Conservation (phyloP, 1,140 invertebrate genomes). For the Achatina immaculata region DNA sequence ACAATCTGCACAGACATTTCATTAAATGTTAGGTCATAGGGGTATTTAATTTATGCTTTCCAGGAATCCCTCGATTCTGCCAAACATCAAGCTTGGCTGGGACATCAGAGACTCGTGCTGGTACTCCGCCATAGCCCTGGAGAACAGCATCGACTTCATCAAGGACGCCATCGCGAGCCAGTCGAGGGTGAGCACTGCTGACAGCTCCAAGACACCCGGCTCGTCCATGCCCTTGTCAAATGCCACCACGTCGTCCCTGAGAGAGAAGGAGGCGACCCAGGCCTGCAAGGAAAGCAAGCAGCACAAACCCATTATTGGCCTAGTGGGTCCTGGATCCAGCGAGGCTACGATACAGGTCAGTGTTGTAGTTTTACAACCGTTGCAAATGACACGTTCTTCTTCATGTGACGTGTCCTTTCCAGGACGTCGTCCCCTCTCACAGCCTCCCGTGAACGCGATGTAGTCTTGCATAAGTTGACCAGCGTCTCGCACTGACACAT, state of each 20-base stretch:
- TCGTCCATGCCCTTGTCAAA: not conserved
- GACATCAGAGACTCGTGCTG: conserved; percentile 87
- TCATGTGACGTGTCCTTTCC: too few species aligned
- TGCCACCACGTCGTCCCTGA: not conserved
- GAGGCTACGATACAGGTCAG: conserved; percentile 76
- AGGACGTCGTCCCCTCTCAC: too few species aligned
- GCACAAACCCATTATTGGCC: conserved; percentile 76
- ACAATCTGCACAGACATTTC: too few species aligned
- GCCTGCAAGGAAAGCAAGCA: not conserved
- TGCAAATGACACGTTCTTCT: too few species aligned
- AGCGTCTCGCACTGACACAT: too few species aligned
- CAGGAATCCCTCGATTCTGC: conserved; percentile 70
- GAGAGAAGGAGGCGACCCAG: not conserved
- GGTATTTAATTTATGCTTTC: not conserved
- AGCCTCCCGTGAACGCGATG: too few species aligned
- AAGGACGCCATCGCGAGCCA: conserved; percentile 75
- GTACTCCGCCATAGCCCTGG: conserved; percentile 84
- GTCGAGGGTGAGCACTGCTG: conserved; percentile 37
- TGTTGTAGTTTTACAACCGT: too few species aligned
- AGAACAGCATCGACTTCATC: conserved; percentile 83
- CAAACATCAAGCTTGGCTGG: conserved; percentile 79
- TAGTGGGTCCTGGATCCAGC: conserved; percentile 81
- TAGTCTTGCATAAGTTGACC: too few species aligned
- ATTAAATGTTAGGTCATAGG: too few species aligned
- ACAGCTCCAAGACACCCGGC: not conserved